Evolutionary conservation across 2,888 invertebrate genomes (phyloP), one percentile per base, ranked within the genome.

Genomic region (Stomorhina lunata): DNA sequence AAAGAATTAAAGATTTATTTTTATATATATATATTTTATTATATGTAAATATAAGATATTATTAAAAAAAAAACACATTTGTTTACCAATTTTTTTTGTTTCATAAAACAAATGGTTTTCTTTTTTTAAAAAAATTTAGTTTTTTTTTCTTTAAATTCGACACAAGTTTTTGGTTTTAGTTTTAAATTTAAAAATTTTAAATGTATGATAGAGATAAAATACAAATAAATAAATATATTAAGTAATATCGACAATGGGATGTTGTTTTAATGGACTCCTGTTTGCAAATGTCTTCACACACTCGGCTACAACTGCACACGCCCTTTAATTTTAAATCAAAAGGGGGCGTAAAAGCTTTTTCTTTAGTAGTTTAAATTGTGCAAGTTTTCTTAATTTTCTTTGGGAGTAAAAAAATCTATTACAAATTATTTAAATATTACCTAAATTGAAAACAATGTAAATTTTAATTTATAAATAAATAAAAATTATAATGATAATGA

Each of bases 161-260:
- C 77, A 68, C 61, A 63, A 77, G 53, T 61, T 61, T n/a, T n/a
- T n/a, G n/a, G n/a, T n/a, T n/a, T n/a, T n/a, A n/a, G n/a, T n/a
- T n/a, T n/a, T 10, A 61, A 32, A 20, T 45, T 50, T 61, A 53
- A 61, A 69, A 66, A 65, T 27, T 63, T 40, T 68, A 53, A 50
- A 75, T 75, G 40, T 43, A 57, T 66, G 45, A 57, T 50, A 75
- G 34, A 37, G 22, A 73, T 43, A 65, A 15, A 61, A 73, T n/a
- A n/a, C n/a, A n/a, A n/a, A n/a, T n/a, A n/a, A n/a, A n/a, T n/a
- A n/a, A n/a, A n/a, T 40, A 55, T 27, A 57, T 57, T 79, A 57
- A 48, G 25, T 79, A 57, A 72, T 78, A 72, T 78, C 55, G 37
- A 72, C 57, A 79, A 65, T 71, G 71, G 65, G 71, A 72, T 72